These are phyloP conservation scores for Pardosa pseudoannulata DNA, from an alignment of 2,888 invertebrate species.

Conservation along the genomic window DNA sequence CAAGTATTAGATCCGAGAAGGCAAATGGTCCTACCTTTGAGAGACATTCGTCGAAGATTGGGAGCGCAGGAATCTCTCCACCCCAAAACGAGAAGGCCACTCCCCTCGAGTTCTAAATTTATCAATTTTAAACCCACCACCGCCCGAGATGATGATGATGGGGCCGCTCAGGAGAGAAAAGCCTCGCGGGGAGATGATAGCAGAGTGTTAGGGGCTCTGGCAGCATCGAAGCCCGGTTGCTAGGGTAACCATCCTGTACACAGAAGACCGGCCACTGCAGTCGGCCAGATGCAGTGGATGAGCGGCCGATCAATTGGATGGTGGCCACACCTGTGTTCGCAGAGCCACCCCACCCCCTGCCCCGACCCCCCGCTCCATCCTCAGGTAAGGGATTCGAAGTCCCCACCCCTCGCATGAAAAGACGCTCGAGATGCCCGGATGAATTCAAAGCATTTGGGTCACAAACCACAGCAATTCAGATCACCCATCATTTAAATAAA, in stretches of 20 bases:
- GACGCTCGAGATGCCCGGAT: neutral
- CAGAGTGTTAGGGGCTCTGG: slow-evolving; percentile 22
- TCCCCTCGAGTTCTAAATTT: slow-evolving; percentile 29
- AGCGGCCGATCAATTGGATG: slow-evolving; percentile 62
- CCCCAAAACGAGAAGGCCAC: slow-evolving; percentile 18
- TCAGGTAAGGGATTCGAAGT: slow-evolving; percentile 3
- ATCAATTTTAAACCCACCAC: slow-evolving; percentile 24
- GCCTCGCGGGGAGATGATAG: slow-evolving; percentile 11
- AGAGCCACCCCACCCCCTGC: slow-evolving; percentile 13
- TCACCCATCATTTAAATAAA: too few relatives aligned
- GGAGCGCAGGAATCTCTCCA: neutral
- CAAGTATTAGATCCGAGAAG: neutral
- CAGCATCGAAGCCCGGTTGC: slow-evolving; percentile 48
- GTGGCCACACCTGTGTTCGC: slow-evolving; percentile 54
- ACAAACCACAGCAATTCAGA: too few relatives aligned
- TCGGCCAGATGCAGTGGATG: slow-evolving; percentile 62
- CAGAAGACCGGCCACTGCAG: slow-evolving; percentile 62
- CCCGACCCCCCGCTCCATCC: slow-evolving; percentile 2
- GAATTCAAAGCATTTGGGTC: too few relatives aligned
- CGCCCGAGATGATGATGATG: slow-evolving; percentile 19
- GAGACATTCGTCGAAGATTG: neutral
- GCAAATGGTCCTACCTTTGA: slow-evolving; percentile 1
- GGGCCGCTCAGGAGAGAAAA: neutral
- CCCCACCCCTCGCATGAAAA: slow-evolving; percentile 3
- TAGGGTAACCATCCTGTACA: slow-evolving; percentile 65